Percentiles rank a stretch among this genome's conserved stretches.
phyloP scores from a whole-genome alignment of 2,797 vertebrate genomes.

The Platalea minor region DNA sequence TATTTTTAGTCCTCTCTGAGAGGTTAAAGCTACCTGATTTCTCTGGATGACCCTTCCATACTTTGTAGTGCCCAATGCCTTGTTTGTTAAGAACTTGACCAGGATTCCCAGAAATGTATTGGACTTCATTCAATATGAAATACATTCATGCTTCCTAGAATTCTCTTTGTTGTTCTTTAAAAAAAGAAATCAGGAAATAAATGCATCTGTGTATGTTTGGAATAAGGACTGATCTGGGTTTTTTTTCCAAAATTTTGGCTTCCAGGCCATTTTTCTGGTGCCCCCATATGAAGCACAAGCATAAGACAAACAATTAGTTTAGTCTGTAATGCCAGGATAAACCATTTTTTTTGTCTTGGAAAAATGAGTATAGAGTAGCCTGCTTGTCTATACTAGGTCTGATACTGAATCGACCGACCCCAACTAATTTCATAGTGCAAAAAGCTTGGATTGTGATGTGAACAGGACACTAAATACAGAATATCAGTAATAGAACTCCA shows the following conservation, averaged over 20 bases:
- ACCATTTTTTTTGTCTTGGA: background rate
- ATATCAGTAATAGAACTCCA: background rate
- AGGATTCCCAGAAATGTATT: constrained; percentile 23
- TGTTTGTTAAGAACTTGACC: constrained; percentile 7
- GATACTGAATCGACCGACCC: background rate
- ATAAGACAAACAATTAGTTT: background rate
- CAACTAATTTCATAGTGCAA: background rate
- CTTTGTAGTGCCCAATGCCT: background rate
- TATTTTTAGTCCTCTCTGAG: background rate
- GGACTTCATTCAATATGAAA: constrained; percentile 21
- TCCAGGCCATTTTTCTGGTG: background rate
- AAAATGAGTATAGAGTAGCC: background rate
- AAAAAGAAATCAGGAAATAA: constrained; percentile 31
- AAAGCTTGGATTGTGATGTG: background rate
- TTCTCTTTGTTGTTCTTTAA: constrained; percentile 36
- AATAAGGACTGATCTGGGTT: background rate
- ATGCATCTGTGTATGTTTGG: constrained; percentile 30
- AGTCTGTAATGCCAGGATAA: background rate
- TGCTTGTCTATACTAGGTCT: background rate
- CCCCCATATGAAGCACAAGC: background rate
- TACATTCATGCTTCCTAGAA: constrained; percentile 46
- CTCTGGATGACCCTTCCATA: constrained; percentile 6
- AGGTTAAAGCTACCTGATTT: background rate
- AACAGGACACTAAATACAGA: background rate
- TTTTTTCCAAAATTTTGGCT: background rate